phyloP scores from a whole-genome alignment of 30 jellyfish, hydroid and myxozoan genomes.

The Cassiopea xamachana region DNA sequence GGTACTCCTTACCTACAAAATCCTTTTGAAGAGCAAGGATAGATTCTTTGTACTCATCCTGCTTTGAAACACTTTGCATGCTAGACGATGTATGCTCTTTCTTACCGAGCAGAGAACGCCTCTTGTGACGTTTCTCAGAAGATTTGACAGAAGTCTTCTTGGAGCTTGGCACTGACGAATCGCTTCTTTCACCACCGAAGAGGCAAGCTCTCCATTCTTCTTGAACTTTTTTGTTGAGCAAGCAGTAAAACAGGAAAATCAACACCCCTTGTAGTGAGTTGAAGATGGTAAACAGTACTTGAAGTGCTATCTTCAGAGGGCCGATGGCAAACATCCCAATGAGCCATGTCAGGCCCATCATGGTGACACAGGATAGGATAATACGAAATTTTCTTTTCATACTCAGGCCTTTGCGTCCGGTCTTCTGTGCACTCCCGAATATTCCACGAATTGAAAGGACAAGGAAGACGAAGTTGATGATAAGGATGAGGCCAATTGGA shows the following conservation, averaged over 20 bases:
- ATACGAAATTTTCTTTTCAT: conserved; percentile 21
- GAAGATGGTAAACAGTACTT: conserved; percentile 30
- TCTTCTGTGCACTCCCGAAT: conserved; percentile 29
- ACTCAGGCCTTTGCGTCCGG: conserved; percentile 21
- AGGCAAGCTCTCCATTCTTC: conserved; percentile 24
- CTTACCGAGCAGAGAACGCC: background rate
- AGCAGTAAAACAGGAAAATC: conserved; percentile 42
- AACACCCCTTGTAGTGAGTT: conserved; percentile 63
- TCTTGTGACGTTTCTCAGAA: background rate
- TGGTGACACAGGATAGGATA: conserved; percentile 20
- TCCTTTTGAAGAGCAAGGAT: conserved; percentile 20
- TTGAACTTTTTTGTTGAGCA: conserved; percentile 33
- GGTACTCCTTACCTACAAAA: background rate
- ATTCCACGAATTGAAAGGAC: conserved; percentile 35
- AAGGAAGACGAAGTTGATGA: conserved; percentile 20
- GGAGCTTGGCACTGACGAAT: background rate
- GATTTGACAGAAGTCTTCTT: background rate
- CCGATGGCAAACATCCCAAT: conserved; percentile 53
- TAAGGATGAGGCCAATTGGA: conserved; percentile 33
- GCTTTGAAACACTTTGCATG: background rate
- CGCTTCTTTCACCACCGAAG: background rate
- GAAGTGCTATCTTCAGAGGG: conserved; percentile 23
- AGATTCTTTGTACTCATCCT: background rate
- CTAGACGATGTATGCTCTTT: background rate
- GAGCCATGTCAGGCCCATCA: conserved; percentile 69